A percentile compares a stretch with the other conserved stretches of the same genome.
These are phyloP conservation scores for Eospalax fontanierii DNA, from an alignment of 2,797 vertebrate genomes.

Conservation along the genomic window DNA sequence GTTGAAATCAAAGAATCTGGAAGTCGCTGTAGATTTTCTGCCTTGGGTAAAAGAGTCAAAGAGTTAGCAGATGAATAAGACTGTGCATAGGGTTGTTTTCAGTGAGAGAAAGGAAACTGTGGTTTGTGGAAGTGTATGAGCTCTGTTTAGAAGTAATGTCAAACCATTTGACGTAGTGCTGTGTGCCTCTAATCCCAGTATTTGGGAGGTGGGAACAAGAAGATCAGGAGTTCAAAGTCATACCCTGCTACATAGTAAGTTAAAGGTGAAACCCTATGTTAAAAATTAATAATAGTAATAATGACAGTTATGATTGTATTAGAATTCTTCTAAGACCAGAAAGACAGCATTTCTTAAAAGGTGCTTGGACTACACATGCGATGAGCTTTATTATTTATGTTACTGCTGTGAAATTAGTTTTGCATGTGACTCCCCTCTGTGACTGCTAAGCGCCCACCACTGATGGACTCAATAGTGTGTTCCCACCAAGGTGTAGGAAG, in stretches of 20 bases:
- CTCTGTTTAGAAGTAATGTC: background rate
- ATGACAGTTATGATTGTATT: background rate
- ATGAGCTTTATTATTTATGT: background rate
- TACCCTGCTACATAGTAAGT: background rate
- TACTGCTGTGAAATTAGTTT: background rate
- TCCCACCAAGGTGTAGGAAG: background rate
- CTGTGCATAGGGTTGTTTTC: background rate
- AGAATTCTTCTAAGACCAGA: background rate
- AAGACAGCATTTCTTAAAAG: background rate
- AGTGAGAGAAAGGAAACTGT: background rate
- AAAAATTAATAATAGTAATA: background rate
- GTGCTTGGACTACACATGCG: background rate
- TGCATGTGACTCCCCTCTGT: background rate
- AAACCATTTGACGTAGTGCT: background rate
- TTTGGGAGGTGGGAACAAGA: no score
- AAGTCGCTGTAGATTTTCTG: background rate
- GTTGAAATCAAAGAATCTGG: slow-evolving; percentile 2
- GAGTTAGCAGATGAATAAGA: background rate
- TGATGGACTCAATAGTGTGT: background rate
- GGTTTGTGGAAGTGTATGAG: background rate
- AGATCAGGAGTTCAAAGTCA: no score
- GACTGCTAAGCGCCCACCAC: background rate
- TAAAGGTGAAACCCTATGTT: background rate
- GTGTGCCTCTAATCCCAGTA: no score
- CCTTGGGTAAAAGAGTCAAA: background rate